Conservation (phyloP, 1,140 invertebrate species). For the Ptiloglossa arizonensis region DNA sequence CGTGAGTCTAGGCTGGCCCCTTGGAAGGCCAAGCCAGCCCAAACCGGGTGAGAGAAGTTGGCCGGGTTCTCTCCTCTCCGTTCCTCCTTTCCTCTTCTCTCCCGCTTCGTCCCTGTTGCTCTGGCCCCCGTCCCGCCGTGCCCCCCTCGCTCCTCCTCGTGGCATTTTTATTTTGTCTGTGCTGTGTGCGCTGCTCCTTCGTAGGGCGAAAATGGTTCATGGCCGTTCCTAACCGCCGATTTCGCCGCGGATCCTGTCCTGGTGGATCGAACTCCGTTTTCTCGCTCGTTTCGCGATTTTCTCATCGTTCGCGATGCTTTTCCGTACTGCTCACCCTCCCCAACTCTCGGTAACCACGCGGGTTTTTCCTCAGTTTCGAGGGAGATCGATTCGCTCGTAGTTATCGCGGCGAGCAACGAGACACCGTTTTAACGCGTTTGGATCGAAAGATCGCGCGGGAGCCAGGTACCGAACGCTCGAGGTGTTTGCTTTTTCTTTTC, state of each 20-base stretch:
- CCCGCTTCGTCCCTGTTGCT: slow-evolving; percentile 34
- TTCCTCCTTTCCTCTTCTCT: slow-evolving; percentile 34
- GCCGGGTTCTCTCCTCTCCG: slow-evolving; percentile 44
- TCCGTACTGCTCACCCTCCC: neutral
- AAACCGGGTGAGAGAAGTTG: slow-evolving; percentile 69
- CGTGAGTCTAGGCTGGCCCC: slow-evolving; percentile 61
- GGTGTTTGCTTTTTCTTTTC: no score
- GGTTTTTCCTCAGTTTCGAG: no score
- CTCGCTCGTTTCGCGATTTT: neutral
- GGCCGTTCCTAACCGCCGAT: slow-evolving; percentile 70
- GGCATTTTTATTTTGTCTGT: slow-evolving; percentile 77
- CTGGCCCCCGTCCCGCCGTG: slow-evolving; percentile 28
- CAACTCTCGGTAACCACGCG: no score
- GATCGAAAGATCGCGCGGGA: no score
- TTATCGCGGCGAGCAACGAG: no score
- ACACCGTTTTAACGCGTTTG: no score
- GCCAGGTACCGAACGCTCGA: no score
- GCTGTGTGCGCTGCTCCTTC: slow-evolving; percentile 61
- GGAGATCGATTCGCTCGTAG: no score
- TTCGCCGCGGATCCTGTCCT: slow-evolving; percentile 63
- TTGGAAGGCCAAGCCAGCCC: slow-evolving; percentile 54
- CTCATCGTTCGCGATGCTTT: neutral
- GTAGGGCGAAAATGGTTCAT: slow-evolving; percentile 76
- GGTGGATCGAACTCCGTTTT: slow-evolving; percentile 48
- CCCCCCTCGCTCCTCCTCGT: slow-evolving; percentile 46